These are phyloP conservation scores for Tragulus kanchil DNA, from an alignment of 2,113 vertebrate species.

Conservation along the genomic window DNA sequence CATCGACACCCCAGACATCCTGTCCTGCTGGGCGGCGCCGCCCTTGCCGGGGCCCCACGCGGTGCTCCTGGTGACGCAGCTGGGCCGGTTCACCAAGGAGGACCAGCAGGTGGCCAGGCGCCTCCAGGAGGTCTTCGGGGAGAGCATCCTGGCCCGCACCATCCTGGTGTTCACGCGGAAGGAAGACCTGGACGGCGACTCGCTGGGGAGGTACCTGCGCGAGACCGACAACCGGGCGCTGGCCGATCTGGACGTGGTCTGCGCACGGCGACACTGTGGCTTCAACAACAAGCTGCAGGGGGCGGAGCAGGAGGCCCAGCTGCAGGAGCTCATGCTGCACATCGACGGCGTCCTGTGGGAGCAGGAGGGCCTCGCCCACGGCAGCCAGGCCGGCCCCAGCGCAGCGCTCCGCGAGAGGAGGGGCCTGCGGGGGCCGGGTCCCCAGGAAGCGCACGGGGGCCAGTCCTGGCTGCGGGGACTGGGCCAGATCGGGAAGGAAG, in stretches of 20 bases:
- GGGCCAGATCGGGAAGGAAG: background rate
- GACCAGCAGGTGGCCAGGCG: background rate
- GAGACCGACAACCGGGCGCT: background rate
- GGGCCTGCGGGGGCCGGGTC: rapidly evolving
- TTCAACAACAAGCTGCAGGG: constrained; percentile 30
- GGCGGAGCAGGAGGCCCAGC: constrained; percentile 38
- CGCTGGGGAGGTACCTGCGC: background rate
- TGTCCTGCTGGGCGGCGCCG: background rate
- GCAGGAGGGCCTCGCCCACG: rapidly evolving
- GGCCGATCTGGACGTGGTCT: rapidly evolving
- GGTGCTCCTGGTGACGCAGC: constrained; percentile 48
- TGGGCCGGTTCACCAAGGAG: constrained; percentile 38
- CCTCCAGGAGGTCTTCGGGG: constrained; percentile 56
- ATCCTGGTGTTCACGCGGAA: constrained; percentile 68
- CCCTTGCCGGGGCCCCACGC: background rate
- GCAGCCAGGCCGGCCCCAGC: rapidly evolving
- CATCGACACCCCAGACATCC: constrained; percentile 64
- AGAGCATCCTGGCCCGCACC: constrained; percentile 8
- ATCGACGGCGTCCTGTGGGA: constrained; percentile 29
- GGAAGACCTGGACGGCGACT: background rate
- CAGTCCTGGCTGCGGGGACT: background rate
- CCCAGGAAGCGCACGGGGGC: rapidly evolving
- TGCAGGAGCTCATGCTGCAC: background rate
- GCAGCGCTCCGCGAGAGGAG: rapidly evolving
- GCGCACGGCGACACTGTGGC: constrained; percentile 46